phyloP scores from a whole-genome alignment of 2,113 vertebrate species.

The Smithornis capensis region DNA sequence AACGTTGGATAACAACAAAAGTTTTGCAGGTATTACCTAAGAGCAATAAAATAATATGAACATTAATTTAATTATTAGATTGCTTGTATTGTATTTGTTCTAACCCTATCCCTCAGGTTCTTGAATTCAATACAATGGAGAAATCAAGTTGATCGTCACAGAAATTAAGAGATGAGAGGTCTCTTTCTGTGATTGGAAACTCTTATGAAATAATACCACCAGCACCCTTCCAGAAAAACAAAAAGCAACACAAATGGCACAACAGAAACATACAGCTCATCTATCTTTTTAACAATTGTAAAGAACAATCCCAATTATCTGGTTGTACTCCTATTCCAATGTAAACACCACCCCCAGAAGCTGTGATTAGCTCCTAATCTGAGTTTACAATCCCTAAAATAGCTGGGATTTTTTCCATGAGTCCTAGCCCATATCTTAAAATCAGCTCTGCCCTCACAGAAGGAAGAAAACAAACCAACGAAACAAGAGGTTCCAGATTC shows the following conservation, averaged over 20 bases:
- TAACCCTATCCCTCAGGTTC: background rate
- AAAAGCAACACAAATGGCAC: background rate
- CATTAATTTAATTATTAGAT: background rate
- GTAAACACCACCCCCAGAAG: background rate
- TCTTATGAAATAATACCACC: background rate
- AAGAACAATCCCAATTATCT: background rate
- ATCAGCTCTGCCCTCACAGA: background rate
- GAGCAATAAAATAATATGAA: background rate
- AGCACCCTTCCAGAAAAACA: accelerated
- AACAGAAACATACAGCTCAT: background rate
- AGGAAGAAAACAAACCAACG: background rate
- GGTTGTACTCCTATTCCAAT: background rate
- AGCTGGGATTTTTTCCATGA: background rate
- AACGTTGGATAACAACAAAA: background rate
- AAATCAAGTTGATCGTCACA: background rate
- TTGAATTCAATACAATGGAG: background rate
- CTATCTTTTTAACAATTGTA: background rate
- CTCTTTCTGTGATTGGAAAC: background rate
- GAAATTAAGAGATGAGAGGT: background rate
- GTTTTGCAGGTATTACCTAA: background rate
- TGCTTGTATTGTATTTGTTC: background rate
- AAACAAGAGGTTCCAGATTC: background rate
- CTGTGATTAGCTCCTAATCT: background rate
- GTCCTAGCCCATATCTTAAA: background rate
- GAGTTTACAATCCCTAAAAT: background rate